These are phyloP conservation scores for Poecilia picta DNA, from an alignment of 2,797 vertebrate genomes.

Conservation along the genomic window DNA sequence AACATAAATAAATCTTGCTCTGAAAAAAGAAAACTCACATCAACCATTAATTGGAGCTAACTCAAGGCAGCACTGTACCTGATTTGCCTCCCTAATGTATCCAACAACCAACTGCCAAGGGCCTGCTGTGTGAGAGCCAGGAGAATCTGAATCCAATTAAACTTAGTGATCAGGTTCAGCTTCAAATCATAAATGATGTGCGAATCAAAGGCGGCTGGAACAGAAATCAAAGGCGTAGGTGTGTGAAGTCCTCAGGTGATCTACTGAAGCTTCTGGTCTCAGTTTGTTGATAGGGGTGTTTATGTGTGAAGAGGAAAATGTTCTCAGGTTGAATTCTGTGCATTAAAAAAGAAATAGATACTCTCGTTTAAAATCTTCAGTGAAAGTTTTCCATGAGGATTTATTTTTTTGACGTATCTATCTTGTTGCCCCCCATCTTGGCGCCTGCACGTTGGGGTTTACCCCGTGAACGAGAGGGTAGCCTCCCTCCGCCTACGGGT, in stretches of 20 bases:
- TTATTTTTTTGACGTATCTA: background rate
- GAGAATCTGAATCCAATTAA: conserved; percentile 54
- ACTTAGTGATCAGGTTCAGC: conserved; percentile 32
- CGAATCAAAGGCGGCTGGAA: conserved; percentile 53
- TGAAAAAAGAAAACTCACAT: background rate
- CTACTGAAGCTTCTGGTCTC: conserved; percentile 27
- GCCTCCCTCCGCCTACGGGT: too few relatives aligned
- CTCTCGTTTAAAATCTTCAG: background rate
- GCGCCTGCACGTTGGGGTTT: too few relatives aligned
- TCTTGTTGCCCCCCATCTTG: too few relatives aligned
- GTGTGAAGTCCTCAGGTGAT: conserved; percentile 4
- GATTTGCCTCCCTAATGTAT: conserved; percentile 37
- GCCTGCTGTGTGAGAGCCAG: conserved; percentile 6
- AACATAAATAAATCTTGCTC: background rate
- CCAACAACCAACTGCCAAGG: conserved; percentile 33
- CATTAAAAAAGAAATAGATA: background rate
- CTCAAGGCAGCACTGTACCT: conserved; percentile 44
- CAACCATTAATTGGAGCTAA: conserved; percentile 39
- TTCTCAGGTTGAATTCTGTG: background rate
- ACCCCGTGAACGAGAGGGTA: too few relatives aligned
- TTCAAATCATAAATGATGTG: background rate
- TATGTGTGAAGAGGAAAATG: background rate
- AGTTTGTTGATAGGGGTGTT: conserved; percentile 22
- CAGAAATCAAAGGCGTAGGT: conserved; percentile 16
- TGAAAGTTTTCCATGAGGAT: background rate